Conservation (phyloP, 2,797 vertebrate genomes). For the Emys orbicularis region DNA sequence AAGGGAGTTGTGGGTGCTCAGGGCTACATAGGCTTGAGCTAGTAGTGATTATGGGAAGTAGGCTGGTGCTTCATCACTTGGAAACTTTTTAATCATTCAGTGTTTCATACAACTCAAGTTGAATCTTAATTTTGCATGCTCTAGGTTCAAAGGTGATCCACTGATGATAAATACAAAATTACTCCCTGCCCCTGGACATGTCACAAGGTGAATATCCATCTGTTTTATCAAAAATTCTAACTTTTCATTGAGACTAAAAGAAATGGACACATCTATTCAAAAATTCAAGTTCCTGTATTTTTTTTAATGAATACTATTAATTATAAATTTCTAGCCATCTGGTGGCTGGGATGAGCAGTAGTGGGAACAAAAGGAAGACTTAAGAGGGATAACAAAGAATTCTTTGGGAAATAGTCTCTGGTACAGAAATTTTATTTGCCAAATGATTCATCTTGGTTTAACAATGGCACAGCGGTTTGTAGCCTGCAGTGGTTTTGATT, state of each 20-base stretch:
- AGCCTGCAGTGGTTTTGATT: conserved; percentile 41
- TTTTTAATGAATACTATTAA: conserved; percentile 76
- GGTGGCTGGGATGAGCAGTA: conserved; percentile 43
- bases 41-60: not conserved
- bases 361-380: conserved; percentile 58
- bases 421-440: conserved; percentile 29
- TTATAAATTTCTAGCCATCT: conserved; percentile 80
- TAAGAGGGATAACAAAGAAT: conserved; percentile 76
- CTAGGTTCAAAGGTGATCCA: not conserved
- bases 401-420: conserved; percentile 79
- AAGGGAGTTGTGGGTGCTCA: not conserved
- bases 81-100: not conserved
- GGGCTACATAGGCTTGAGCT: not conserved
- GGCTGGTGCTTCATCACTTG: rapidly evolving
- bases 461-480: conserved; percentile 46
- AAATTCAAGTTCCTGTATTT: conserved; percentile 60
- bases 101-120: not conserved
- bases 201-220: not conserved
- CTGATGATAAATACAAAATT: not conserved
- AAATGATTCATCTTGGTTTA: conserved; percentile 49
- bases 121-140: not conserved
- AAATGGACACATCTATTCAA: conserved; percentile 39
- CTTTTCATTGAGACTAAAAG: conserved; percentile 10
- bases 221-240: not conserved
- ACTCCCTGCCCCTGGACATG: not conserved